Conservation (phyloP, 2,797 vertebrate species). For the Schizopygopsis malacanthus region DNA sequence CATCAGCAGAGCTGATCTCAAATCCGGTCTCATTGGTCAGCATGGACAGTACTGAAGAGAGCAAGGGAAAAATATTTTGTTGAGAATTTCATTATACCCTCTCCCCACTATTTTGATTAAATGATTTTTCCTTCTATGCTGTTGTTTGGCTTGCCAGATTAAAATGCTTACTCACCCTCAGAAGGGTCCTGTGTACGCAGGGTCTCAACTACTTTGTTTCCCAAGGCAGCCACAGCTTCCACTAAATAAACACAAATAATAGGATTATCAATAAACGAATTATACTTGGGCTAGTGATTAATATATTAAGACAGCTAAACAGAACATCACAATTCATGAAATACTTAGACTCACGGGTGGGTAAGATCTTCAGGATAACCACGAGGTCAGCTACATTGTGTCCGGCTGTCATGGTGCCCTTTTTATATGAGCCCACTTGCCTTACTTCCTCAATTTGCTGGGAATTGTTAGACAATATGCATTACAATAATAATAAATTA, state of each 20-base stretch:
- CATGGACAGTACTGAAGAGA: constrained; percentile 89
- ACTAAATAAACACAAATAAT: constrained; percentile 72
- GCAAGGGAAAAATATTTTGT: not conserved
- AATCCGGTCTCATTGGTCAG: constrained; percentile 96
- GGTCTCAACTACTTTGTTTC: constrained; percentile 95
- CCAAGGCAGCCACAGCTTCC: constrained; percentile 94
- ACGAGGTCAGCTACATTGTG: constrained; percentile 97
- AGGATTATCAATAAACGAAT: not conserved
- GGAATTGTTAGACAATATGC: not conserved
- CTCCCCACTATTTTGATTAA: too few relatives aligned
- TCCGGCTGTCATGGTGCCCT: constrained; percentile 95
- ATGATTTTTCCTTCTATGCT: too few relatives aligned
- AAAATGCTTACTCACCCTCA: constrained; percentile 81
- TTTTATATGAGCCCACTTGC: constrained; percentile 98
- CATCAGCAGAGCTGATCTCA: constrained; percentile 94
- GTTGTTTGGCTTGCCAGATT: not conserved
- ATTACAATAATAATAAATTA: too few relatives aligned
- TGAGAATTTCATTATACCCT: not conserved
- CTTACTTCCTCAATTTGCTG: constrained; percentile 99
- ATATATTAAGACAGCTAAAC: not conserved
- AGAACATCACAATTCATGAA: not conserved
- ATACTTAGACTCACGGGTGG: constrained; percentile 84
- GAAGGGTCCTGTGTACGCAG: constrained; percentile 89
- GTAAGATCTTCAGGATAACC: constrained; percentile 95
- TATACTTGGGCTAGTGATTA: not conserved